A percentile compares a stretch with the other conserved stretches of the same genome.
Evolutionary conservation across 2,888 invertebrate genomes (phyloP).

Genomic region (Epirrita christyi): DNA sequence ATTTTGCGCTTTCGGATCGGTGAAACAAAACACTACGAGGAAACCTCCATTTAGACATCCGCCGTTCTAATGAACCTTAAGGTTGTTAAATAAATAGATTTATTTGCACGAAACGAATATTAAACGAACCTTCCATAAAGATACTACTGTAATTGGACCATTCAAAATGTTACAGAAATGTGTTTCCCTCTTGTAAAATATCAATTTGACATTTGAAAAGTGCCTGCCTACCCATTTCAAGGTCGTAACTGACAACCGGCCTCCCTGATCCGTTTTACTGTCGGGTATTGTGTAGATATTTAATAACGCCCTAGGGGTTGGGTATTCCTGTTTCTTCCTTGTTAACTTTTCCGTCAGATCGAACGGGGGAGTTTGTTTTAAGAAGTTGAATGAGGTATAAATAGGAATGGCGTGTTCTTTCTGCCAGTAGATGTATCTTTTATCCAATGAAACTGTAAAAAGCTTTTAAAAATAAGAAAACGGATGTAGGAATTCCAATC

Average conservation of each 20-base stretch:
- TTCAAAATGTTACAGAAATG: too few species aligned
- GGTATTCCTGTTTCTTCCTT: slow-evolving; percentile 25
- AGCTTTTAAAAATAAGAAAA: too few species aligned
- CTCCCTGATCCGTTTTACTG: slow-evolving; percentile 29
- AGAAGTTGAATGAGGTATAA: slow-evolving; percentile 8
- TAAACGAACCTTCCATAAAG: too few species aligned
- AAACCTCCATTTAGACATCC: too few species aligned
- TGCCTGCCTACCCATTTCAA: slow-evolving; percentile 17
- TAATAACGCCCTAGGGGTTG: slow-evolving; percentile 35
- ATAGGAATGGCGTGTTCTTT: slow-evolving; percentile 11
- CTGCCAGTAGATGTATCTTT: slow-evolving; percentile 5
- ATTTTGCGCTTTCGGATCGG: too few species aligned
- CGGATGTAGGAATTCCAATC: too few species aligned
- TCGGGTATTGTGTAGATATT: slow-evolving; percentile 36
- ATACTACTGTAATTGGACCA: too few species aligned
- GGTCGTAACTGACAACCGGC: slow-evolving; percentile 31
- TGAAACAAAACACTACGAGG: too few species aligned
- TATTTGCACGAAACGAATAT: too few species aligned
- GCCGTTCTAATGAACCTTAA: too few species aligned
- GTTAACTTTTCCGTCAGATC: slow-evolving; percentile 21
- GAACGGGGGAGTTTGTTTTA: slow-evolving; percentile 14
- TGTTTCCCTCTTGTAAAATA: not conserved
- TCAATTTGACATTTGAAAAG: slow-evolving; percentile 16
- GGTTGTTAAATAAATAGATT: too few species aligned
- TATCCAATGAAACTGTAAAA: too few species aligned